Percentiles rank a stretch among this genome's conserved stretches.
phyloP scores from a whole-genome alignment of 2,113 vertebrate species.

The Mobula birostris region DNA sequence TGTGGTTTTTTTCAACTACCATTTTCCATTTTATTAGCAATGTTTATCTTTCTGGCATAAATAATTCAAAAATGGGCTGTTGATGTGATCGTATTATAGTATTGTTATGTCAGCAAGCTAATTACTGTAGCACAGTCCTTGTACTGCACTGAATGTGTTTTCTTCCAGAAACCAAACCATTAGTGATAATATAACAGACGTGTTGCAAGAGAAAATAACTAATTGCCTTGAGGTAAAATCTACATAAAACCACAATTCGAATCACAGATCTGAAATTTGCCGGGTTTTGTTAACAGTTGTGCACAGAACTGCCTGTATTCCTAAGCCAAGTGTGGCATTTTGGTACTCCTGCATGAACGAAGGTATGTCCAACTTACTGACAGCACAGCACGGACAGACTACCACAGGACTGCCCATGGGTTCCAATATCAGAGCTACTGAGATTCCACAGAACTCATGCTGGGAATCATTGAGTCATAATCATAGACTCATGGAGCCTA shows the following conservation, averaged over 20 bases:
- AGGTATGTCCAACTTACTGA: too few relatives aligned
- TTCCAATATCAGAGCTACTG: too few relatives aligned
- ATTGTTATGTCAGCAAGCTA: not conserved
- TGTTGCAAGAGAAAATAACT: not conserved
- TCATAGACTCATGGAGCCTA: too few relatives aligned
- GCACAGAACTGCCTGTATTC: too few relatives aligned
- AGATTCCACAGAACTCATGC: too few relatives aligned
- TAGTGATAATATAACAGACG: slow-evolving; percentile 18
- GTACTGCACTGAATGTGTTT: not conserved
- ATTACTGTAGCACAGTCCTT: not conserved
- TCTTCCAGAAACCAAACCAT: not conserved
- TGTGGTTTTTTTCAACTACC: not conserved
- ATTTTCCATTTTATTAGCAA: slow-evolving; percentile 35
- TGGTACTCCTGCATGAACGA: too few relatives aligned
- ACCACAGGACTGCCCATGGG: too few relatives aligned
- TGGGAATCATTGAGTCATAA: too few relatives aligned
- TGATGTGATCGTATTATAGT: not conserved
- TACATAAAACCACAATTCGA: not conserved
- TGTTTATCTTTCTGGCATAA: slow-evolving; percentile 37
- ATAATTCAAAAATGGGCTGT: slow-evolving; percentile 24
- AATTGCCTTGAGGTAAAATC: not conserved
- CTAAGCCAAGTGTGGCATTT: too few relatives aligned
- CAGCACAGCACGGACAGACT: too few relatives aligned
- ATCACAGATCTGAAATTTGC: not conserved
- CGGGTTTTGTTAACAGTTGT: too few relatives aligned